Evolutionary conservation across 23 tunicate genomes (phyloP), one percentile per base, ranked within the genome.

Genomic region (Halocynthia roretzi): DNA sequence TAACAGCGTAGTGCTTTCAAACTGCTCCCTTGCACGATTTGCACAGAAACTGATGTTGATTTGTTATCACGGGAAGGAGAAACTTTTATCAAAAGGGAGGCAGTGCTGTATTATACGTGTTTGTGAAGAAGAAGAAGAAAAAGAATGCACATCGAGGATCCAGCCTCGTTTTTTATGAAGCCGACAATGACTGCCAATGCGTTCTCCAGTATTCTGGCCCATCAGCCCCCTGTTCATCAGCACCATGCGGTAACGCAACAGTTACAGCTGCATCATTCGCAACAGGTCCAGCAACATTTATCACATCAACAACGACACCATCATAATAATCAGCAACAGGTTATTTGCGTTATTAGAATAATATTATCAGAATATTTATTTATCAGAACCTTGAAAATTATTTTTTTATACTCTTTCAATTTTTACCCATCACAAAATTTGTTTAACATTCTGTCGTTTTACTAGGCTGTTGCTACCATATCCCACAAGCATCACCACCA

Each of bases 121-220:
- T 31, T 31, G 44, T 31, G 44, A 31, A n/a, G n/a, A n/a, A n/a
- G n/a, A n/a, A n/a, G n/a, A 31, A 31, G 44, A 31, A 4, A 31
- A 31, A 31, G 44, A 31, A 74, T 74, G 78, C 78, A 74, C 78
- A 53, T 74, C 56, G 78, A 74, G 20, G 78, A 74, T 2, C 78
- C 54, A 6, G 2, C 78, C 18, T 49, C 40, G 15, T 74, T 48
- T 54, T 54, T 74, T 21, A 52, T 74, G 63, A 74, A 74, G 78
- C 78, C 78, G 10, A 74, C 78, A 19, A 74, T 74, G 78, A 74
- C 78, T 17, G 63, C 78, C 60, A 74, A 74, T 50, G 19, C 78
- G 22, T 54, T 74, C 31, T 50, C 78, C 56, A 54, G 78, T 74
- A 54, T 74, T 74, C 56, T 74, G 22, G 22, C 60, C 21, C 78